Percentiles rank a stretch among this genome's conserved stretches.
Conservation (phyloP, 2,113 vertebrate species). For the Mesembrinibis cayennensis region DNA sequence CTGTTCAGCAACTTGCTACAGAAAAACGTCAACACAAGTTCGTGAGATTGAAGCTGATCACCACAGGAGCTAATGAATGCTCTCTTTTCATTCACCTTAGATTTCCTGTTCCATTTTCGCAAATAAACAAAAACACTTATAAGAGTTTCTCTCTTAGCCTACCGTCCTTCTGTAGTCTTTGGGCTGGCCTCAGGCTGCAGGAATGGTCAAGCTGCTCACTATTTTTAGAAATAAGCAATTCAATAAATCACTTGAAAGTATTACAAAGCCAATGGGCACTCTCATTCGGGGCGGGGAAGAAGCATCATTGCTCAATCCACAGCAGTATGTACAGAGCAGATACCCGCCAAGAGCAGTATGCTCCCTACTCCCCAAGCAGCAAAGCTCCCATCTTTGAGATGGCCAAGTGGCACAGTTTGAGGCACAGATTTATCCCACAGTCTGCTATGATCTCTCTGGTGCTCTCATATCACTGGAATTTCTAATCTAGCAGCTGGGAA, state of each 20-base stretch:
- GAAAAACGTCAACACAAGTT: background rate
- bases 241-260: background rate
- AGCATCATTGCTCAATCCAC: background rate
- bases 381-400: background rate
- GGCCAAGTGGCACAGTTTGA: background rate
- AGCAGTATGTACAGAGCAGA: background rate
- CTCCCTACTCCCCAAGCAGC: background rate
- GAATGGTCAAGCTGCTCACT: background rate
- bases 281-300: background rate
- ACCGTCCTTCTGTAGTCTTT: background rate
- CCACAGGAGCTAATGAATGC: background rate
- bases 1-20: background rate
- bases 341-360: background rate
- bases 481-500: background rate
- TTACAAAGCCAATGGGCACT: background rate
- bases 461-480: background rate
- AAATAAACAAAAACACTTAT: background rate
- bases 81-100: background rate
- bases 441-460: background rate
- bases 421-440: background rate
- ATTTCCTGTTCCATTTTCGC: background rate
- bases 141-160: background rate
- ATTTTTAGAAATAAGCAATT: slow-evolving; percentile 24
- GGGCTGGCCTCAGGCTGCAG: background rate
- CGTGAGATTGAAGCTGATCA: background rate